A percentile compares a stretch with the other conserved stretches of the same genome.
Conservation (phyloP, 2,888 invertebrate species). For the Plebejus argus region DNA sequence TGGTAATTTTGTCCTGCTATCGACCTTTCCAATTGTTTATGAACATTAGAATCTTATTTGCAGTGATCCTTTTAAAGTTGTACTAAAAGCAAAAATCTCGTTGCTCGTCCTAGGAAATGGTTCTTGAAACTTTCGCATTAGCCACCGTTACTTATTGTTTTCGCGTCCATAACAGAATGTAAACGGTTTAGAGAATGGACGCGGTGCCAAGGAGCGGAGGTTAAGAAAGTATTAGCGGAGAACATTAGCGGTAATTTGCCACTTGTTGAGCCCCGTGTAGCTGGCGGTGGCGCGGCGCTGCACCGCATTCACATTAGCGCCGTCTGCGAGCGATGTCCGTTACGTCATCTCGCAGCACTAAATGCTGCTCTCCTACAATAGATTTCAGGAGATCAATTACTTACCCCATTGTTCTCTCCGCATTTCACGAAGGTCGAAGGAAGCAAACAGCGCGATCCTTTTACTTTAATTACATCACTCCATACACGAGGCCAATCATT, state of each 20-base stretch:
- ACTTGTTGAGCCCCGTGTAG: slow-evolving; percentile 7
- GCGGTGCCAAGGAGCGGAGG: slow-evolving; percentile 24
- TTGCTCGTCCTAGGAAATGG: not conserved
- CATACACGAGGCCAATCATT: not conserved
- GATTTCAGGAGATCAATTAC: not conserved
- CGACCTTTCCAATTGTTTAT: not conserved
- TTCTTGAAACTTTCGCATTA: not conserved
- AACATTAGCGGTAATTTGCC: slow-evolving; percentile 5
- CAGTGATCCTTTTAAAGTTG: not conserved
- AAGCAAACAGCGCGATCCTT: not conserved
- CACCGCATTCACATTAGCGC: not conserved
- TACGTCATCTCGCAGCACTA: not conserved
- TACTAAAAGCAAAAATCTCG: not conserved
- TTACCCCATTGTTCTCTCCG: not conserved
- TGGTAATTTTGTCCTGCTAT: not conserved
- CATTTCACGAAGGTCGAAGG: not conserved
- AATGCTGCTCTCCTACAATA: not conserved
- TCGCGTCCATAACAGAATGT: not conserved
- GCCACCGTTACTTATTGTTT: not conserved
- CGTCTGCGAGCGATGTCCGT: not conserved
- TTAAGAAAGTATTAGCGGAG: slow-evolving; percentile 7
- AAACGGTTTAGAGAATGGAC: not conserved
- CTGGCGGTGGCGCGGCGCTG: not conserved
- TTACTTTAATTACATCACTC: not conserved
- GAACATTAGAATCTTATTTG: not conserved